These are phyloP conservation scores for Hedya salicella DNA, from an alignment of 2,888 invertebrate species.

Conservation along the genomic window DNA sequence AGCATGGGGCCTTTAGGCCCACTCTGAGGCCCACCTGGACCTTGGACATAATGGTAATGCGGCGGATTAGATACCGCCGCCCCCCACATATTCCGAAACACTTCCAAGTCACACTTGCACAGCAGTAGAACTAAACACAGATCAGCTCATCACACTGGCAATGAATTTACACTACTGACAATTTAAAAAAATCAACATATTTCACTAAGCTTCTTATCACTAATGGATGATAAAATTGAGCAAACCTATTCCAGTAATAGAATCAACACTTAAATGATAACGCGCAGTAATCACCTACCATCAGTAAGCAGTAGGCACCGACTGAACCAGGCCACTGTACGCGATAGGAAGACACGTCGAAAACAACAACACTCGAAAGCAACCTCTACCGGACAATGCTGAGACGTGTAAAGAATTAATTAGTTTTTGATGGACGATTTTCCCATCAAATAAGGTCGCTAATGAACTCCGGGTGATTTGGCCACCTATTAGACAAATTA, in stretches of 20 bases:
- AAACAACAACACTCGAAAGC: constrained; percentile 78
- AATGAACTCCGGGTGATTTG: constrained; percentile 62
- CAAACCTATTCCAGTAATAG: constrained; percentile 66
- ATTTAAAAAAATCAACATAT: constrained; percentile 63
- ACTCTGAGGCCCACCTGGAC: constrained; percentile 64
- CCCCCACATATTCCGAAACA: constrained; percentile 76
- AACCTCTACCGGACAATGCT: constrained; percentile 78
- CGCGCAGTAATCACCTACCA: constrained; percentile 64
- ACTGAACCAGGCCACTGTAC: constrained; percentile 75
- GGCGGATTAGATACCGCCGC: constrained; percentile 79
- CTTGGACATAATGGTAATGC: constrained; percentile 78
- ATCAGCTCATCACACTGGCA: constrained; percentile 73
- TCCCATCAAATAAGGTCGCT: constrained; percentile 71
- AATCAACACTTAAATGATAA: constrained; percentile 66
- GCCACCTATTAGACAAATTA: constrained; percentile 53
- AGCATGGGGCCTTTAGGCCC: constrained; percentile 74
- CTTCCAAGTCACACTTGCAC: constrained; percentile 63
- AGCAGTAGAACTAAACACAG: constrained; percentile 55
- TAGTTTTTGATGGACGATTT: constrained; percentile 77
- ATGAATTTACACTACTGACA: constrained; percentile 66
- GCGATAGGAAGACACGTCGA: constrained; percentile 76
- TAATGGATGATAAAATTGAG: constrained; percentile 68
- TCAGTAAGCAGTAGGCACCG: constrained; percentile 59
- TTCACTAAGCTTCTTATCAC: constrained; percentile 69
- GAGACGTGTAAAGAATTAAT: constrained; percentile 81